These are phyloP conservation scores for Hylomyscus alleni DNA, from an alignment of 2,797 vertebrate genomes.

Conservation along the genomic window DNA sequence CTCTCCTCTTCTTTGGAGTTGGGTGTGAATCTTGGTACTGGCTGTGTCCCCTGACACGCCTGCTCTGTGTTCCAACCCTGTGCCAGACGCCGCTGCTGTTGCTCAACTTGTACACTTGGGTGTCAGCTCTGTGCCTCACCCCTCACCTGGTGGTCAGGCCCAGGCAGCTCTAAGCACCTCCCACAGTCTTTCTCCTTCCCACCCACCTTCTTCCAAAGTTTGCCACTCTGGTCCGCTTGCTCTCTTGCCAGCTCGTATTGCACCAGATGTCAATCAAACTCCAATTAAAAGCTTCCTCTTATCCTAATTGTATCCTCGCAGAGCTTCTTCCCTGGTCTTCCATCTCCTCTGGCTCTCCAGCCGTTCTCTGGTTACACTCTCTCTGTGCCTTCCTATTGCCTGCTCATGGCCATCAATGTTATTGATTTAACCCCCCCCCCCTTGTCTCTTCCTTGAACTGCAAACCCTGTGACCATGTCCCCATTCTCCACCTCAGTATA, in stretches of 20 bases:
- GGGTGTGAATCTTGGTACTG: accelerated
- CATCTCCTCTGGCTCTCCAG: too few relatives aligned
- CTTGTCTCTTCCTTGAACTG: too few relatives aligned
- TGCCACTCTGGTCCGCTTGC: neutral
- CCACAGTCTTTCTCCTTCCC: neutral
- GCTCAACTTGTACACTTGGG: neutral
- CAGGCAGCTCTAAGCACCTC: accelerated
- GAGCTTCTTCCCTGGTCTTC: neutral
- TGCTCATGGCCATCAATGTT: accelerated
- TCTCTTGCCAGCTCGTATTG: neutral
- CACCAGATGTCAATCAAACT: neutral
- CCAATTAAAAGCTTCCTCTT: neutral
- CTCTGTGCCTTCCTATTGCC: neutral
- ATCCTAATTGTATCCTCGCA: neutral
- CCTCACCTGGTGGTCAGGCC: neutral
- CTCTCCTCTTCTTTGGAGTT: accelerated
- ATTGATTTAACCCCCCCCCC: neutral
- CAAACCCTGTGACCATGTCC: neutral
- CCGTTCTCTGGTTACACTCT: neutral
- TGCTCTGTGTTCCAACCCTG: too few relatives aligned
- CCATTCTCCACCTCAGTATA: neutral
- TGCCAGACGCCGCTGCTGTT: neutral
- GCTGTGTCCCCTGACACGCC: neutral
- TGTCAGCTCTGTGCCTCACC: accelerated
- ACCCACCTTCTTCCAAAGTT: accelerated